Conservation (phyloP, 30 jellyfish, hydroid and myxozoan species). For the Aurelia aurita complex sp. Pacific region DNA sequence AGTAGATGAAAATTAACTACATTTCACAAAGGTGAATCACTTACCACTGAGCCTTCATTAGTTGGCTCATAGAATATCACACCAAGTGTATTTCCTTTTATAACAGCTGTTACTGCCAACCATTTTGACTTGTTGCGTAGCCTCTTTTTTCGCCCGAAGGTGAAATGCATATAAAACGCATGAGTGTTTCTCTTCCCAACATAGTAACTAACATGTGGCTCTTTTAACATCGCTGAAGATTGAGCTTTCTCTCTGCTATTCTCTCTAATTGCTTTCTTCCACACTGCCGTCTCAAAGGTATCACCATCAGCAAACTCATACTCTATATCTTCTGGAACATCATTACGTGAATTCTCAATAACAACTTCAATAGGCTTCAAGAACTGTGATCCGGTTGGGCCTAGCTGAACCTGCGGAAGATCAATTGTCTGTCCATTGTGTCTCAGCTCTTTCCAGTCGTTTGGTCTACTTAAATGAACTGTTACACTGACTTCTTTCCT, state of each 20-base stretch:
- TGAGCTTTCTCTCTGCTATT: slow-evolving; percentile 14
- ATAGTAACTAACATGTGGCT: slow-evolving; percentile 29
- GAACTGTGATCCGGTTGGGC: slow-evolving; percentile 20
- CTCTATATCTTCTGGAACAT: background rate
- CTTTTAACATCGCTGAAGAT: background rate
- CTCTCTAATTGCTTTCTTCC: slow-evolving; percentile 18
- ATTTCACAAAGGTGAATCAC: too few relatives aligned
- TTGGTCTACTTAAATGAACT: slow-evolving; percentile 18
- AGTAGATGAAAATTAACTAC: too few relatives aligned
- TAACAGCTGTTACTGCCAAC: background rate
- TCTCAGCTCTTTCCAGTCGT: background rate
- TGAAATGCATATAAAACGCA: slow-evolving; percentile 37
- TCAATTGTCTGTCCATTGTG: background rate
- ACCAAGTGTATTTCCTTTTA: background rate
- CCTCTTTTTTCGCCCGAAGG: slow-evolving; percentile 4
- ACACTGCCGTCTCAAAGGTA: background rate
- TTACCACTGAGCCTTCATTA: background rate
- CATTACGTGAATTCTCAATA: background rate
- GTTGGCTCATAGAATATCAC: background rate
- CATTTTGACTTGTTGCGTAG: background rate
- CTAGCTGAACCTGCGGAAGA: slow-evolving; percentile 13
- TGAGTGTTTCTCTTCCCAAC: background rate
- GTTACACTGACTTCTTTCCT: background rate
- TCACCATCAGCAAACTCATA: slow-evolving; percentile 20
- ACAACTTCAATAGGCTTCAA: slow-evolving; percentile 19